These are phyloP conservation scores for Eulithis prunata DNA, from an alignment of 2,888 invertebrate species.

Conservation along the genomic window DNA sequence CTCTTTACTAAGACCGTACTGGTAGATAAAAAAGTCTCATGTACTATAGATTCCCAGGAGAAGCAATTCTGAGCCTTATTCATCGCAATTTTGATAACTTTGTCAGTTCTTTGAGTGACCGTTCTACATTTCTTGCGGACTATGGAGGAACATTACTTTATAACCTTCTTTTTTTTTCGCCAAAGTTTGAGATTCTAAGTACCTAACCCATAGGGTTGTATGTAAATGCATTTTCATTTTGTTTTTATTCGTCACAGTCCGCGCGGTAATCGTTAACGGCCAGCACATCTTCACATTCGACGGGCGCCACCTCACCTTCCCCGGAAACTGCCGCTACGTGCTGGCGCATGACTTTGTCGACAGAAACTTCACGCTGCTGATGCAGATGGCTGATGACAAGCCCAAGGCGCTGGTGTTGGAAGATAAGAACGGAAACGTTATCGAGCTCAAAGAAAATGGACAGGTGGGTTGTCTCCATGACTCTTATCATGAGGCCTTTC, in stretches of 20 bases:
- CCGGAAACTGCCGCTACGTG: slow-evolving; percentile 93
- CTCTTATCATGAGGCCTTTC: neutral
- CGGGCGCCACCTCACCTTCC: slow-evolving; percentile 90
- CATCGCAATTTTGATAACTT: too few relatives aligned
- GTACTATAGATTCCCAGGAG: too few relatives aligned
- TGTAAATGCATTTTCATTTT: too few relatives aligned
- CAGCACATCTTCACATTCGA: slow-evolving; percentile 96
- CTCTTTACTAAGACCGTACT: too few relatives aligned
- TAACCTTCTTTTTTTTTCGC: too few relatives aligned
- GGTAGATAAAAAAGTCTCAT: too few relatives aligned
- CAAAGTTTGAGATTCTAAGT: too few relatives aligned
- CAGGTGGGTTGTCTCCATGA: slow-evolving; percentile 67
- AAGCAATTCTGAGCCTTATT: too few relatives aligned
- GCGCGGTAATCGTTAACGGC: slow-evolving; percentile 90
- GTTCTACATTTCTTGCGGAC: too few relatives aligned
- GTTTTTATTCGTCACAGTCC: slow-evolving; percentile 70
- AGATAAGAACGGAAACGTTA: slow-evolving; percentile 86
- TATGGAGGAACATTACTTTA: too few relatives aligned
- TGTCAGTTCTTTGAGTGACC: too few relatives aligned
- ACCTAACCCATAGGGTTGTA: too few relatives aligned
- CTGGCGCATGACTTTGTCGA: slow-evolving; percentile 93
- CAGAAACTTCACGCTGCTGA: slow-evolving; percentile 92
- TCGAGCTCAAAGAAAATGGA: slow-evolving; percentile 87
- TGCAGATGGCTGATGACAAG: slow-evolving; percentile 88
- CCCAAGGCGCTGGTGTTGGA: slow-evolving; percentile 88